A percentile compares a stretch with the other conserved stretches of the same genome.
Evolutionary conservation across 2,113 vertebrate species (phyloP).

Genomic region (Arvicanthis niloticus): DNA sequence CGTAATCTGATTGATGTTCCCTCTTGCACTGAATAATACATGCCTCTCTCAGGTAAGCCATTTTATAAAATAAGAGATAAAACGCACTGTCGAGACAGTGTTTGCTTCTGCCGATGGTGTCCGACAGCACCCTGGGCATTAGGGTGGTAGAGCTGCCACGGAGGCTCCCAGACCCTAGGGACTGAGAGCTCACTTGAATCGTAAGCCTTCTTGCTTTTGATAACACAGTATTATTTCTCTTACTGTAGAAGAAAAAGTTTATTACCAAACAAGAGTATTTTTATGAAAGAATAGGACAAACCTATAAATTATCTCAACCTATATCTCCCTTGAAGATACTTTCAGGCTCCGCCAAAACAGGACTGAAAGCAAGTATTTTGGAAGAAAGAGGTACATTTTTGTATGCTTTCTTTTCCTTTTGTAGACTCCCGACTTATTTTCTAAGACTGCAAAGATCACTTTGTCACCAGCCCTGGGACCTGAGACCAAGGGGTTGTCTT

Average conservation of each 20-base stretch:
- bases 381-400: conserved; percentile 87
- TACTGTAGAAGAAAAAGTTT: conserved; percentile 89
- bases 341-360: conserved; percentile 81
- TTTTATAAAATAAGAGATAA: conserved; percentile 79
- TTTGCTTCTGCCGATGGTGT: conserved; percentile 72
- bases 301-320: conserved; percentile 79
- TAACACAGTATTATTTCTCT: conserved; percentile 88
- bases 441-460: conserved; percentile 82
- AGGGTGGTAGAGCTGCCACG: conserved; percentile 71
- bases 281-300: conserved; percentile 86
- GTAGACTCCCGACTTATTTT: conserved; percentile 84
- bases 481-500: conserved; percentile 68
- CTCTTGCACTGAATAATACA: conserved; percentile 83
- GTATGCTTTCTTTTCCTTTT: conserved; percentile 87
- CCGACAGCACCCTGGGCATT: conserved; percentile 71
- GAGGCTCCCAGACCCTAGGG: conserved; percentile 77
- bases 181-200: conserved; percentile 78
- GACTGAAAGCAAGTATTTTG: conserved; percentile 86
- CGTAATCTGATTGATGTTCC: conserved; percentile 72
- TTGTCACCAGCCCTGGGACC: conserved; percentile 79
- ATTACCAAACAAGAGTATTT: conserved; percentile 90
- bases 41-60: conserved; percentile 87
- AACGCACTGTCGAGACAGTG: conserved; percentile 67
- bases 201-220: conserved; percentile 91
- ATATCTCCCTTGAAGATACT: conserved; percentile 83